A percentile compares a stretch with the other conserved stretches of the same genome.
phyloP scores from a whole-genome alignment of 2,888 invertebrate genomes.

The Adela reaumurella region DNA sequence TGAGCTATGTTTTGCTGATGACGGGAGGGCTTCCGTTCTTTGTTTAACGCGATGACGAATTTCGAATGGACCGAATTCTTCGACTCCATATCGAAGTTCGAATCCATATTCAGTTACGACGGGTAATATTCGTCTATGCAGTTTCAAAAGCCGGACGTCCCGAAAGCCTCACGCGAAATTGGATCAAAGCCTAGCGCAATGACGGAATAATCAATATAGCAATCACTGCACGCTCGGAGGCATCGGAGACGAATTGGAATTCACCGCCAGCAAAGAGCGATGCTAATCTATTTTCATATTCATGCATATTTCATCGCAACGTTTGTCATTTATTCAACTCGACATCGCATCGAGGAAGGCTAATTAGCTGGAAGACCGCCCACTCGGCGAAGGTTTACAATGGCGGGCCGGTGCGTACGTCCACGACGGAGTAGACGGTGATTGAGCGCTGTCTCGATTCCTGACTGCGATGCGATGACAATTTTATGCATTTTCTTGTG shows the following conservation, averaged over 20 bases:
- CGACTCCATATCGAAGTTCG: too few species aligned
- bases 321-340: conserved; percentile 2
- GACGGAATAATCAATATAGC: neutral
- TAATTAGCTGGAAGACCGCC: conserved; percentile 26
- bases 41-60: neutral
- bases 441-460: neutral
- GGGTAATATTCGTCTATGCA: too few species aligned
- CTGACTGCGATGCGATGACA: neutral
- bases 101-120: too few species aligned
- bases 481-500: neutral
- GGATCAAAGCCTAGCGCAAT: neutral
- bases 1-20: conserved; percentile 30
- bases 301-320: conserved; percentile 21
- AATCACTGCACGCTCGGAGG: neutral
- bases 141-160: too few species aligned
- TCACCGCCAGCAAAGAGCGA: conserved; percentile 11
- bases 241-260: conserved; percentile 13
- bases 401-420: neutral
- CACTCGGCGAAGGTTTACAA: conserved; percentile 13
- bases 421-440: neutral
- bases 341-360: conserved; percentile 17
- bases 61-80: too few species aligned
- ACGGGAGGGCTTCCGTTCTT: neutral
- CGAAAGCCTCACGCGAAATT: too few species aligned
- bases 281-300: conserved; percentile 19